phyloP scores from a whole-genome alignment of 2,113 vertebrate genomes.

The Canis aureus region DNA sequence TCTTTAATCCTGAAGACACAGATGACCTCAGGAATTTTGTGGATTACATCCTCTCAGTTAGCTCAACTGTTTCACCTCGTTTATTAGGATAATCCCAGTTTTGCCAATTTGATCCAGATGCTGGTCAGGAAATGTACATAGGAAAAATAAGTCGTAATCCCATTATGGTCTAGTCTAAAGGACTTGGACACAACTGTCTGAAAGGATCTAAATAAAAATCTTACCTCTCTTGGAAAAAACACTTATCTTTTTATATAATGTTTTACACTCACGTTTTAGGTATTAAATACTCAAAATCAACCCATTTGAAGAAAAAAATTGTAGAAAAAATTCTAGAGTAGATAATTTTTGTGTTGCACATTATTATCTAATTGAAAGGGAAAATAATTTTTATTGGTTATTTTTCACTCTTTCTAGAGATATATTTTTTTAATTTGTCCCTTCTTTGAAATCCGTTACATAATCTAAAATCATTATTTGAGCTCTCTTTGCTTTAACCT shows the following conservation, averaged over 20 bases:
- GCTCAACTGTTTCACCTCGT: not conserved
- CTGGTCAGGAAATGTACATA: not conserved
- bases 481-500: not conserved
- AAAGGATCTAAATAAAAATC: not conserved
- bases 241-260: not conserved
- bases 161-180: not conserved
- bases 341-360: not conserved
- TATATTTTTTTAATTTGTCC: not conserved
- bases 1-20: not conserved
- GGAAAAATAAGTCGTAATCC: not conserved
- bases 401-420: slow-evolving; percentile 21
- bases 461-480: not conserved
- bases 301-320: not conserved
- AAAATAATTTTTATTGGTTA: not conserved
- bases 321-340: not conserved
- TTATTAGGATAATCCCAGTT: not conserved
- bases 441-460: not conserved
- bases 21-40: not conserved
- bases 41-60: not conserved
- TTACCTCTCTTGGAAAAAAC: not conserved
- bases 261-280: not conserved
- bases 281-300: slow-evolving; percentile 43
- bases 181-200: not conserved
- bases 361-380: not conserved
- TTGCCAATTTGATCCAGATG: not conserved